Conservation (phyloP, 2,113 vertebrate species). For the Morphnarchus princeps region DNA sequence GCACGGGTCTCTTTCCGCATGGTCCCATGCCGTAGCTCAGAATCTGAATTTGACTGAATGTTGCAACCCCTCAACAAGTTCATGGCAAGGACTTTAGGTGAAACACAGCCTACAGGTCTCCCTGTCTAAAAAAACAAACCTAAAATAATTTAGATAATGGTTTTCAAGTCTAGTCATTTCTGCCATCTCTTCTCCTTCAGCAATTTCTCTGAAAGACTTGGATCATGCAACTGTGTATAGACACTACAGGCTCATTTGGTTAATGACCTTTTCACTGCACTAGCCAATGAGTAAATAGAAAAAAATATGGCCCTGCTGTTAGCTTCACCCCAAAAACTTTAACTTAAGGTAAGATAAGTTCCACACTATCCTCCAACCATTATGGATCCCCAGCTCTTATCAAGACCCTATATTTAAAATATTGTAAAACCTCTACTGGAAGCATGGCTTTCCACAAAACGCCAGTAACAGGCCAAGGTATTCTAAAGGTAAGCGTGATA, state of each 20-base stretch:
- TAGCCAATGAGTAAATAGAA: not conserved
- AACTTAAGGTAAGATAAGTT: not conserved
- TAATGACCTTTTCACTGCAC: not conserved
- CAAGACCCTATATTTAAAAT: not conserved
- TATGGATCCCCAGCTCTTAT: not conserved
- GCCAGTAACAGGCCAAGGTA: not conserved
- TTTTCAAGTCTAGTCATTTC: not conserved
- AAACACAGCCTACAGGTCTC: not conserved
- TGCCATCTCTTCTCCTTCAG: not conserved
- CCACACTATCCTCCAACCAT: not conserved
- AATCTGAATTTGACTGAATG: not conserved
- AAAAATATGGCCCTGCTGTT: not conserved
- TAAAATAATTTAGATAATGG: not conserved
- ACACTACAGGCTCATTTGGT: rapidly evolving
- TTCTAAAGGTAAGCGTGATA: not conserved
- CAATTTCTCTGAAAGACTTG: not conserved
- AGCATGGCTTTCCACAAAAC: not conserved
- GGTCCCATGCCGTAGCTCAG: not conserved
- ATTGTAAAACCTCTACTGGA: not conserved
- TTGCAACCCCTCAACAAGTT: not conserved
- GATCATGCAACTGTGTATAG: not conserved
- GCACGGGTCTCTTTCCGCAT: rapidly evolving
- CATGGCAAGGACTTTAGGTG: not conserved
- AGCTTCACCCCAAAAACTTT: not conserved
- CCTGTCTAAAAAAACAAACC: not conserved